Evolutionary conservation across 2,113 vertebrate genomes (phyloP), one percentile per base, ranked within the genome.

Genomic region (Trochalopteron elliotii): DNA sequence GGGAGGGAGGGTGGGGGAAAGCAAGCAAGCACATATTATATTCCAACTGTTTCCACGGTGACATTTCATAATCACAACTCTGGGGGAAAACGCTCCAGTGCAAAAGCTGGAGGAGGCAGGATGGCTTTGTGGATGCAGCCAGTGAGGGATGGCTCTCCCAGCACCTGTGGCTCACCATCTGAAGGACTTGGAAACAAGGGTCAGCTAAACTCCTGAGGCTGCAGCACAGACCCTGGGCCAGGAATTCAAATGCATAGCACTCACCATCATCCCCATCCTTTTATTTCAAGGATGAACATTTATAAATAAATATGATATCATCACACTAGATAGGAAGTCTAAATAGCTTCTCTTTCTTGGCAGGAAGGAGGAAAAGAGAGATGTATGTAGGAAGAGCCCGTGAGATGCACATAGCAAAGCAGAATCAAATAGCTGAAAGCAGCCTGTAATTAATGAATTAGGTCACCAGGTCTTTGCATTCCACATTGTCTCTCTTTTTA

Each of bases 1-100:
- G 90, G 79, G 70, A 90, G 76, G 59, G 79, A 65, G 83, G 52
- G 61, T 31, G 63, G 82, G 75, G 87, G 81, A 86, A 67, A 94
- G 81, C 45, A 7, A 78, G 94, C 82, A 84, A 85, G 95, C 47
- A 92, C 68, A 76, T 69, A 94, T 97, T 96, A 94, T 93, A 90
- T 94, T 97, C 96, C 94, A 97, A 98, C 97, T 94, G 98, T 98
- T 98, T 97, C 98, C 98, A 98, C 95, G 75, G 97, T 97, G 98
- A 98, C 96, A 97, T 97, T 98, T 98, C 95, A 94, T 97, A 98
- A 98, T 97, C 96, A 94, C 92, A 97, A 95, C 64, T 68, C 96
- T 91, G 96, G 82, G 78, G 96, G 86, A n/a, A n/a, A n/a, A 89
- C 0, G 9, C 80, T 93, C 52, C 93, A 77, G 78, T 95, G 95